These are phyloP conservation scores for Mesochorus sp. DNA, from an alignment of 2,888 invertebrate species.

Conservation along the genomic window DNA sequence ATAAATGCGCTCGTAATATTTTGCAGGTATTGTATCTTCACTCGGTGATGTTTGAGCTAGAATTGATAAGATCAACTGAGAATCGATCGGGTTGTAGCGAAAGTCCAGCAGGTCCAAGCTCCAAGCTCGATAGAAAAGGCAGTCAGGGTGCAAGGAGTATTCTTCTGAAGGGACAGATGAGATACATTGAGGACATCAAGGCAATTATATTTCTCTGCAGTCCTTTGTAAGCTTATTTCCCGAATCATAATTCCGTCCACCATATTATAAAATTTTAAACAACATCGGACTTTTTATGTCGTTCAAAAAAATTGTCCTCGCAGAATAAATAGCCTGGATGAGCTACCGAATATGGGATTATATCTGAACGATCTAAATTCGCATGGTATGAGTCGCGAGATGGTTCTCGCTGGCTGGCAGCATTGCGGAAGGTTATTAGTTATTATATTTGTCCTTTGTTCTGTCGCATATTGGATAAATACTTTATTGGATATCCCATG, in stretches of 20 bases:
- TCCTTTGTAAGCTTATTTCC: constrained; percentile 90
- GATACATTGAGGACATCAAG: constrained; percentile 90
- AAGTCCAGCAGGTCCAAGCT: constrained; percentile 61
- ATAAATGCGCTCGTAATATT: too few species aligned
- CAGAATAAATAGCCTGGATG: constrained; percentile 92
- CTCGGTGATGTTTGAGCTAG: constrained; percentile 93
- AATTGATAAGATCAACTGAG: constrained; percentile 86
- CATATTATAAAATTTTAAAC: too few species aligned
- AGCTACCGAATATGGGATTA: constrained; percentile 90
- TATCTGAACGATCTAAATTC: constrained; percentile 93
- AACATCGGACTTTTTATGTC: too few species aligned
- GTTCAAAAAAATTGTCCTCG: too few species aligned
- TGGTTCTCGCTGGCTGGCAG: constrained; percentile 93
- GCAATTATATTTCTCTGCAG: constrained; percentile 93
- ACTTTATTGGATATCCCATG: too few species aligned
- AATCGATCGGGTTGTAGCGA: constrained; percentile 65
- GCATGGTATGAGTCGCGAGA: constrained; percentile 92
- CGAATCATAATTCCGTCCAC: background rate
- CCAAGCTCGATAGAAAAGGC: constrained; percentile 84
- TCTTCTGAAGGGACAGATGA: constrained; percentile 93
- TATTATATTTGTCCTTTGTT: constrained; percentile 6
- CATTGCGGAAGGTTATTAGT: constrained; percentile 87
- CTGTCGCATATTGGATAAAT: constrained; percentile 1
- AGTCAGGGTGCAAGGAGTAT: constrained; percentile 88
- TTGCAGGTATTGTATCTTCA: constrained; percentile 90